Conservation (phyloP, 2,888 invertebrate genomes). For the Eucriotettix oculatus region DNA sequence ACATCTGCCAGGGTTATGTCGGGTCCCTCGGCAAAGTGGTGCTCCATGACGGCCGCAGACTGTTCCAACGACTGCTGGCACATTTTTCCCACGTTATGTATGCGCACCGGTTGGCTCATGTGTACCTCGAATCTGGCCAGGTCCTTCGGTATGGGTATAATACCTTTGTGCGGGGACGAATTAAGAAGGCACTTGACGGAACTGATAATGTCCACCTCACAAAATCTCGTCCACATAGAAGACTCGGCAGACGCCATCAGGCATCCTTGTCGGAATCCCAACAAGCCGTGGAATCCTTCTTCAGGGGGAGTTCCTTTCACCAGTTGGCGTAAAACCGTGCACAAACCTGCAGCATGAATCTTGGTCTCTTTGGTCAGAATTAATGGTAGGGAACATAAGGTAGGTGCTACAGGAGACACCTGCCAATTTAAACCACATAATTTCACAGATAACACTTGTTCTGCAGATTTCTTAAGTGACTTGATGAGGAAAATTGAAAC, state of each 20-base stretch:
- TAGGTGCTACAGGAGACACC: conserved; percentile 21
- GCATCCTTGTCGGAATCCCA: conserved; percentile 68
- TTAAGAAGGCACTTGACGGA: conserved; percentile 33
- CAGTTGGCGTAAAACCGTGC: conserved; percentile 50
- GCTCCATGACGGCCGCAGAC: conserved; percentile 29
- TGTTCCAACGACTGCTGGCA: conserved; percentile 22
- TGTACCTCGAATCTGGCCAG: conserved; percentile 69
- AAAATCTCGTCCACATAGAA: conserved; percentile 82
- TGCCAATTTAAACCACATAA: background rate
- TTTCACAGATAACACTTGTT: conserved; percentile 13
- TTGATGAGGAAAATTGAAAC: conserved; percentile 16
- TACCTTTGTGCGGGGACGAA: conserved; percentile 17
- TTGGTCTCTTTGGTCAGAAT: conserved; percentile 34
- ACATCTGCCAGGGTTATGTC: conserved; percentile 69
- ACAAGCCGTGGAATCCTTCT: conserved; percentile 27
- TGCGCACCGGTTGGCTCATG: conserved; percentile 61
- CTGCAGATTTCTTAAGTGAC: background rate
- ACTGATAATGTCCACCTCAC: conserved; percentile 61
- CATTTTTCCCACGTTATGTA: conserved; percentile 71
- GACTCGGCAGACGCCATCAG: conserved; percentile 67
- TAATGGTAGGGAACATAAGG: conserved; percentile 44
- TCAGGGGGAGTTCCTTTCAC: conserved; percentile 26
- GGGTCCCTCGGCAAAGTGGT: conserved; percentile 70
- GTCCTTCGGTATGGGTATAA: conserved; percentile 41
- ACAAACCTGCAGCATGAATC: conserved; percentile 57